These are phyloP conservation scores for Bugula neritina DNA, from an alignment of 2,888 invertebrate genomes.

Conservation along the genomic window DNA sequence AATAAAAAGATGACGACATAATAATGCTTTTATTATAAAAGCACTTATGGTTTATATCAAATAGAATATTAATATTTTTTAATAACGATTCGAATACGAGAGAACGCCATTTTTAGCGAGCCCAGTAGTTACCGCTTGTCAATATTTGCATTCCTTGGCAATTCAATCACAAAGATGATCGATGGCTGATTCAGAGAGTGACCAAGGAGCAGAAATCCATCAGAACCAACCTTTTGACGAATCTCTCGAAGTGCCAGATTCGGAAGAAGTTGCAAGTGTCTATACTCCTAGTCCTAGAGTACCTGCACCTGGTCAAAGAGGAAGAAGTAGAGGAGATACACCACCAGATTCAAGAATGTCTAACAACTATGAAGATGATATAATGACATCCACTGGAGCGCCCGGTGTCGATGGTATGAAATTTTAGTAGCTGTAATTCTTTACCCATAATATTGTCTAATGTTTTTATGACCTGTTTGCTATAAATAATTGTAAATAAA, in stretches of 20 bases:
- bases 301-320: conserved; percentile 29
- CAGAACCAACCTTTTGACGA: conserved; percentile 54
- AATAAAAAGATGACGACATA: no score
- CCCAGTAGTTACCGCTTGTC: background rate
- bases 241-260: conserved; percentile 52
- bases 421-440: background rate
- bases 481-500: no score
- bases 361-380: conserved; percentile 38
- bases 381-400: conserved; percentile 31
- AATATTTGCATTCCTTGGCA: background rate
- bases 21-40: no score
- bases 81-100: no score
- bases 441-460: no score
- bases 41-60: no score
- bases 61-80: no score
- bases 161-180: background rate
- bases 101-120: conserved; percentile 12
- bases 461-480: no score
- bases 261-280: conserved; percentile 51
- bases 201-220: conserved; percentile 27
- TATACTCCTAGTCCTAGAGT: conserved; percentile 51
- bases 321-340: conserved; percentile 40
- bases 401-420: background rate
- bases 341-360: conserved; percentile 39
- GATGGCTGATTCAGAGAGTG: conserved; percentile 26